A percentile compares a stretch with the other conserved stretches of the same genome.
phyloP scores from a whole-genome alignment of 2,797 vertebrate genomes.

The Macrochelys suwanniensis region DNA sequence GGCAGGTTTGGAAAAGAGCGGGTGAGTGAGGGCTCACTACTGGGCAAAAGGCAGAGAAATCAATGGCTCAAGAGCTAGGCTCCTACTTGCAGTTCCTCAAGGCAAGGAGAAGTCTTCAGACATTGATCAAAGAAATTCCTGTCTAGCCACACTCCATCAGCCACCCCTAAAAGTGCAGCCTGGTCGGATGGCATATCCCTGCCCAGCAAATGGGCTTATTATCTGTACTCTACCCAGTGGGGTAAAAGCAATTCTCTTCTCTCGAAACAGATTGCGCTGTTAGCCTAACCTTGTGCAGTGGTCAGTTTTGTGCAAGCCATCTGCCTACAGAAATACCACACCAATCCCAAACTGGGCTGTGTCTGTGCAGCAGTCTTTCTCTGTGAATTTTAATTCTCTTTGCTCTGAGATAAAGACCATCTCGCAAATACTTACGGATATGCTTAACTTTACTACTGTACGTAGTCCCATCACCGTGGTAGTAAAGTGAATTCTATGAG shows the following conservation, averaged over 20 bases:
- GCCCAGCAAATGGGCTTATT: not conserved
- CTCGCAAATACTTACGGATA: not conserved
- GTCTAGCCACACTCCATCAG: not conserved
- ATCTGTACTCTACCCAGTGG: not conserved
- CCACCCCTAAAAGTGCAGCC: not conserved
- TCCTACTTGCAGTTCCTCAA: not conserved
- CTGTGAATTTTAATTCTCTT: not conserved
- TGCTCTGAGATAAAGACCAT: not conserved
- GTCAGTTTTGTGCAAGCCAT: not conserved
- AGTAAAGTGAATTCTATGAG: not conserved
- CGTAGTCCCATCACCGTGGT: not conserved
- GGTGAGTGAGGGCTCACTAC: not conserved
- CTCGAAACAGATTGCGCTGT: not conserved
- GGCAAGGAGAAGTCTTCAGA: not conserved
- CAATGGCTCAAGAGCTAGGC: not conserved
- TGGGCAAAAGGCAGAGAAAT: not conserved
- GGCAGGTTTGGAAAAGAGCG: not conserved
- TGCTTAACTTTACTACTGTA: not conserved
- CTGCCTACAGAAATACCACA: not conserved
- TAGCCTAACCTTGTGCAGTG: not conserved
- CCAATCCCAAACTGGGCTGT: not conserved
- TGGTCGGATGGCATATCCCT: not conserved
- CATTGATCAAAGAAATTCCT: too few relatives aligned
- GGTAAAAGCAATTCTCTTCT: not conserved
- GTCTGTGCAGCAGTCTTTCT: not conserved